Percentiles rank a stretch among this genome's conserved stretches.
Evolutionary conservation across 35 echinoderm and acorn worm species (phyloP).

Genomic region (Diadema setosum): DNA sequence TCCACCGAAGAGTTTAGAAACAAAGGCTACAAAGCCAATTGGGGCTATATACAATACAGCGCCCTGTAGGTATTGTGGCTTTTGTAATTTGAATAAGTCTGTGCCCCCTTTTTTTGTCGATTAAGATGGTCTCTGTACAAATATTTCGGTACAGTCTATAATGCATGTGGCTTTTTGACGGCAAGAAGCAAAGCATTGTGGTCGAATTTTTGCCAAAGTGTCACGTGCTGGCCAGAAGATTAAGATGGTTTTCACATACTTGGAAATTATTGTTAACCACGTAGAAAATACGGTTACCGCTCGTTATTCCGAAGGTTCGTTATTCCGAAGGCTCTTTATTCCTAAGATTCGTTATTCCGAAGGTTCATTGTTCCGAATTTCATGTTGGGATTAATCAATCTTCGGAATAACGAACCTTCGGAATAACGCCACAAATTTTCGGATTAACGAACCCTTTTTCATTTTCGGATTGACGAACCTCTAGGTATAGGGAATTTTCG

Average conservation of each 20-base stretch:
- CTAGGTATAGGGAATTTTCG: too few species aligned
- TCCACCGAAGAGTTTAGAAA: constrained; percentile 42
- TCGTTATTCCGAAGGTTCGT: too few species aligned
- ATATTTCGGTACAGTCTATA: constrained; percentile 46
- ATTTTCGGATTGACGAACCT: too few species aligned
- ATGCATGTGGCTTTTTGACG: constrained; percentile 33
- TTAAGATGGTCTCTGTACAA: constrained; percentile 24
- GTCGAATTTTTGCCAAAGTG: constrained; percentile 16
- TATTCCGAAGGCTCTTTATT: too few species aligned
- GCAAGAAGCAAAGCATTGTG: background rate
- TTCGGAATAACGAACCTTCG: too few species aligned
- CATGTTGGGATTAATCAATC: too few species aligned
- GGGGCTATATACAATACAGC: too few species aligned
- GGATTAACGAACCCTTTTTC: too few species aligned
- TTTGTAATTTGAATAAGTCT: too few species aligned
- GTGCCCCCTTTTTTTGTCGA: background rate
- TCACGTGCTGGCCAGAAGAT: constrained; percentile 40
- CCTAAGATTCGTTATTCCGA: too few species aligned
- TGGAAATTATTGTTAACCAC: constrained; percentile 26
- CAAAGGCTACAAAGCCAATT: constrained; percentile 8
- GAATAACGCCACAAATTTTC: too few species aligned
- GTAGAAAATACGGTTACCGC: constrained; percentile 37
- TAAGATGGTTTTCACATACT: constrained; percentile 1
- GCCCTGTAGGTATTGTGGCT: constrained; percentile 43
- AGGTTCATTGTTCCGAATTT: too few species aligned